Evolutionary conservation across 2,113 vertebrate species (phyloP), one percentile per base, ranked within the genome.

Genomic region (Galemys pyrenaicus): DNA sequence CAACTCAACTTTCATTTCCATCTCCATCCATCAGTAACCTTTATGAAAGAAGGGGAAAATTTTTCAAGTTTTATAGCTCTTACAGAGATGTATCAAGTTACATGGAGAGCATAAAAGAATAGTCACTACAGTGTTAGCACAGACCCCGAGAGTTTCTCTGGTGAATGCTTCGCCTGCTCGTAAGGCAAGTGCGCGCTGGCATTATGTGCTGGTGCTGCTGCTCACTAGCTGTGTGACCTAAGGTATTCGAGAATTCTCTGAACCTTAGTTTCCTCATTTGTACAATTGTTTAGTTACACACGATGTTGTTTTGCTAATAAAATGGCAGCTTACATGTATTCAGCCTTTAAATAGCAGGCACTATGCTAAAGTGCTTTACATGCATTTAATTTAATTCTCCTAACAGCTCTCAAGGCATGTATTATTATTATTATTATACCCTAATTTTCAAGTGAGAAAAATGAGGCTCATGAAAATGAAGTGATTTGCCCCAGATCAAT

Each of bases 81-180:
- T 74, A 24, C 6, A 92, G 44, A 37, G 91, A 91, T 92, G 87
- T 92, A 67, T 96, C 64, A 93, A 87, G 90, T 95, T 93, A 93
- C 32, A 58, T 22, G 67, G 51, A 83, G 58, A 85, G 86, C 44
- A 89, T 94, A 80, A 86, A 87, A 96, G 64, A 94, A 41, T 68
- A 60, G 26, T 51, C 46, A 64, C 81, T 95, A 71, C 35, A 44
- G 62, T 87, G 5, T 85, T 73, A 37, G 54, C 30, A 75, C 20
- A 84, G 64, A 75, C 37, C 49, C 51, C 44, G 41, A 87, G 67
- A 93, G 22, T 9, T 54, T 71, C 46, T 78, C 35, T 39, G 5
- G 44, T 58, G 62, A 12, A 41, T 28, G 32, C 64, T 95, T 95
- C 79, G 54, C 39, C 26, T 82, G 20, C 1, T 74, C 1, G 2